phyloP scores from a whole-genome alignment of 2,888 invertebrate species.

The Rhingia campestris region DNA sequence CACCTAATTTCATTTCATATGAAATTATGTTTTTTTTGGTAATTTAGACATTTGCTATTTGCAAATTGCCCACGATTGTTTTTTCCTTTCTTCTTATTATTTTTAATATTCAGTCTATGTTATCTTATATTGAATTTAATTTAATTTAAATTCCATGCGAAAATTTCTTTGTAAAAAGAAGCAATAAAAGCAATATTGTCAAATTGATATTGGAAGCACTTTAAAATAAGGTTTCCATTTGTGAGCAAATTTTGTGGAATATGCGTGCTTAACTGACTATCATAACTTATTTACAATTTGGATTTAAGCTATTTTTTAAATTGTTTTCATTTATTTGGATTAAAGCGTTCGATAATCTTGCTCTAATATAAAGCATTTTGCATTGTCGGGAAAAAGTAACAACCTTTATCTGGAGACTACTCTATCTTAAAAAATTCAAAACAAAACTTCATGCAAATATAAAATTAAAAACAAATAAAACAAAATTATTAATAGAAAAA shows the following conservation, averaged over 20 bases:
- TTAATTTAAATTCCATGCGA: constrained; percentile 30
- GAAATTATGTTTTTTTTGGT: constrained; percentile 58
- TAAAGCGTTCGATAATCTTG: neutral
- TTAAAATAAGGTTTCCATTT: constrained; percentile 12
- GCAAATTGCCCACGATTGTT: constrained; percentile 18
- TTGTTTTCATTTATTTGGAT: neutral
- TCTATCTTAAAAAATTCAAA: neutral
- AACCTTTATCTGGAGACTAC: constrained; percentile 18
- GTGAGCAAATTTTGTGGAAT: constrained; percentile 6
- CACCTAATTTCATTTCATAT: constrained; percentile 76
- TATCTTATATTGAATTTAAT: neutral
- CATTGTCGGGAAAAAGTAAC: constrained; percentile 56
- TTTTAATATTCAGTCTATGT: neutral
- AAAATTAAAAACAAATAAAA: neutral
- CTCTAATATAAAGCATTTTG: neutral
- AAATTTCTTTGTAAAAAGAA: neutral
- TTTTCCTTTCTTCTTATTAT: constrained; percentile 61
- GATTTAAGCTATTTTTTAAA: too few species aligned
- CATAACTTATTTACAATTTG: neutral
- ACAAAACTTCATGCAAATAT: constrained; percentile 7
- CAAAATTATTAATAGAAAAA: neutral
- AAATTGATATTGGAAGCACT: neutral
- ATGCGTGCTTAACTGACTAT: constrained; percentile 7
- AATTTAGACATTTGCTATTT: neutral
- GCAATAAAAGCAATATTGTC: too few species aligned